phyloP scores from a whole-genome alignment of 2,113 vertebrate genomes.

The Hystrix cristata region DNA sequence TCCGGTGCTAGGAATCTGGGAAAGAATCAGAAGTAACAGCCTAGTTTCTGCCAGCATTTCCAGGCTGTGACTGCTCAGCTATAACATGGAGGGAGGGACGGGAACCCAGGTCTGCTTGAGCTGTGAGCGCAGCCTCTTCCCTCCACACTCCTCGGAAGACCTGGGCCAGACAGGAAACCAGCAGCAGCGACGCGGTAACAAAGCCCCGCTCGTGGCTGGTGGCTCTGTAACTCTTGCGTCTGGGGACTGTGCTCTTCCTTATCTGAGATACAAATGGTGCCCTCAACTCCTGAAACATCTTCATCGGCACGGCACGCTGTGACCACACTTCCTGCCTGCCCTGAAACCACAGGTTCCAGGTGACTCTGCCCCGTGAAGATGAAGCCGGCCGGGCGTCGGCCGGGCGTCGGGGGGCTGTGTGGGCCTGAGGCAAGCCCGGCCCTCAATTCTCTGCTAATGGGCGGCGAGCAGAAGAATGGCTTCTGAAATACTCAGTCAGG shows the following conservation, averaged over 20 bases:
- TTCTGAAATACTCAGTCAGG: neutral
- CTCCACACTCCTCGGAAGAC: neutral
- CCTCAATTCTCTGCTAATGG: neutral
- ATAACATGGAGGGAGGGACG: neutral
- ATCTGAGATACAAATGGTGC: neutral
- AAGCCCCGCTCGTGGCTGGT: neutral
- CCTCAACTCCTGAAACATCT: neutral
- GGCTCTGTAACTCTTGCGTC: neutral
- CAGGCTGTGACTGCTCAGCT: neutral
- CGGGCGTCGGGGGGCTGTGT: too few relatives aligned
- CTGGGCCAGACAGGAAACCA: neutral
- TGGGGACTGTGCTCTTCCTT: neutral
- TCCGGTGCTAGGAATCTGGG: neutral
- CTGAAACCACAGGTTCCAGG: slow-evolving; percentile 27
- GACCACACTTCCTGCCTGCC: slow-evolving; percentile 50
- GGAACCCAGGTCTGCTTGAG: neutral
- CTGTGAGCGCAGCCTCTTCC: neutral
- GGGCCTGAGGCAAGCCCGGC: neutral
- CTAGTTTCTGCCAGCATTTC: neutral
- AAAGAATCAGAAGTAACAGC: neutral
- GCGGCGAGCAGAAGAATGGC: neutral
- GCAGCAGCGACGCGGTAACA: neutral
- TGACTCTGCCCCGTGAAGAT: neutral
- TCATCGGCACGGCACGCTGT: neutral
- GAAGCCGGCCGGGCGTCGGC: neutral